Evolutionary conservation across 2,888 invertebrate species (phyloP), one percentile per base, ranked within the genome.

Genomic region (Drosophila merina): DNA sequence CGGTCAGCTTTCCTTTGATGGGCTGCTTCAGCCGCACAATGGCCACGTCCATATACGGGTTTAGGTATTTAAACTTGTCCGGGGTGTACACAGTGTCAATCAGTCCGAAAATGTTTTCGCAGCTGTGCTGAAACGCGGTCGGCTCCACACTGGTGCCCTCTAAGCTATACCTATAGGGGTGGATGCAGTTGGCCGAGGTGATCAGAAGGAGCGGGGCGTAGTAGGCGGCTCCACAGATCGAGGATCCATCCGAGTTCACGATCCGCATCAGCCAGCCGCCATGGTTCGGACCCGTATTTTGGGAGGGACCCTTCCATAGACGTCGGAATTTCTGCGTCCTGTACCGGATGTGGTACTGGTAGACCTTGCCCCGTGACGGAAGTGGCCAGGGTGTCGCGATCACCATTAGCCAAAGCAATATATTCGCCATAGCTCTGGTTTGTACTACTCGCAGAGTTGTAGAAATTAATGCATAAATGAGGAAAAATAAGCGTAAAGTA

Each of bases 121-220:
- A 10, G 0, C 0, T 45, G 6, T 7, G 7, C 1, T 7, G n/a
- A 7, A 8, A 3, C 4, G 25, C 31, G 5, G 79, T 69, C 3
- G 54, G 51, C 26, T 70, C 66, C 10, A 75, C 74, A 3, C 49
- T 63, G 5, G 33, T 0, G 8, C 5, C 26, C 44, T n/a, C 10
- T 3, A 74, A 8, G 0, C 7, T 9, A 1, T 31, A 10, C 7
- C 50, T 51, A 8, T 57, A 55, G 6, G 6, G n/a, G 1, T 67
- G 49, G 49, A 75, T 38, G 44, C 74, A 75, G 42, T 57, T 71
- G 2, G 71, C 62, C 5, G 75, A 59, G 4, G 75, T 47, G 2
- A 76, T 71, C 0, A 75, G 7, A 38, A 3, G 51, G 63, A 62
- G 0, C 31, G 40, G 7, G 38, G 20, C 5, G 9, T 38, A 74